Evolutionary conservation across 1,140 invertebrate species (phyloP).

Genomic region (Coelopa frigida): DNA sequence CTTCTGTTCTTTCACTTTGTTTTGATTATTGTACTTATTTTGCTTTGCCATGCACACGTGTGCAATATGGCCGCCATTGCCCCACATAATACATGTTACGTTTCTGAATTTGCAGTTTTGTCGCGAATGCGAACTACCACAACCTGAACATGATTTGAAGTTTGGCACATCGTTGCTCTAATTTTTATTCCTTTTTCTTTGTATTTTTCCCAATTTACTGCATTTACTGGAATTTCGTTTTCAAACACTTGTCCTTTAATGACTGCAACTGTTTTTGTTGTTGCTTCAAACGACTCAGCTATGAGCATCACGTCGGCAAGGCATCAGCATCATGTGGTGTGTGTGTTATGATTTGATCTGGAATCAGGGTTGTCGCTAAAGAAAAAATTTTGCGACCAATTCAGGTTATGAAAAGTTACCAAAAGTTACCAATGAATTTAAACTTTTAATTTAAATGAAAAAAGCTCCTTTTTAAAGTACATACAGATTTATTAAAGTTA

Average conservation of each 20-base stretch:
- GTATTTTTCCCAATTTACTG: not conserved
- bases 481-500: no score
- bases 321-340: not conserved
- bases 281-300: conserved; percentile 1
- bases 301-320: conserved; percentile 1
- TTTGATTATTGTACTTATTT: not conserved
- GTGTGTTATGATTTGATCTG: not conserved
- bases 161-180: not conserved
- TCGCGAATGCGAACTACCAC: not conserved
- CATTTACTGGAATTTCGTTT: not conserved
- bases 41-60: conserved; percentile 2
- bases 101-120: conserved; percentile 1
- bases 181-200: not conserved
- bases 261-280: conserved; percentile 2
- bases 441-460: no score
- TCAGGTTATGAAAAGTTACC: no score
- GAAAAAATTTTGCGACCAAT: no score
- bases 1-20: not conserved
- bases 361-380: no score
- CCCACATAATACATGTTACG: conserved; percentile 1
- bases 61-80: not conserved
- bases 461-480: no score
- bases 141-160: conserved; percentile 7
- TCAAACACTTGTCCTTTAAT: not conserved
- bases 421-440: no score